phyloP scores from a whole-genome alignment of 2,113 vertebrate genomes.

The Pteruthius melanotis region DNA sequence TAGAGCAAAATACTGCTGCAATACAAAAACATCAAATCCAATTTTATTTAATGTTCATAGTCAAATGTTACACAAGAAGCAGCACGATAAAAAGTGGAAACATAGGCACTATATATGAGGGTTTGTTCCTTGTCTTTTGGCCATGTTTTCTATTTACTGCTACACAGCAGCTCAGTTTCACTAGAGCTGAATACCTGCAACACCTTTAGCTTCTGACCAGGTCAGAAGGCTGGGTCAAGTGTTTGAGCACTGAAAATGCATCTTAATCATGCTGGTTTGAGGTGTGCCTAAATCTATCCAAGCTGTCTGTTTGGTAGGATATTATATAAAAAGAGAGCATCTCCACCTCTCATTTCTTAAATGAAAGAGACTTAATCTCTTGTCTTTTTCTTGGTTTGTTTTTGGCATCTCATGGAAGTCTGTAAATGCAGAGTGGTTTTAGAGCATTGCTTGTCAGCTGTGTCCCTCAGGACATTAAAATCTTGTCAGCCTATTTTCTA shows the following conservation, averaged over 20 bases:
- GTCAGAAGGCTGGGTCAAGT: background rate
- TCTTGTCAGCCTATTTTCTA: background rate
- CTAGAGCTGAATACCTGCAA: background rate
- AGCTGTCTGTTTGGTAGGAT: background rate
- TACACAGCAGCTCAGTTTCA: background rate
- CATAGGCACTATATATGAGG: accelerated
- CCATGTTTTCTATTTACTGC: background rate
- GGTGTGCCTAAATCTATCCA: background rate
- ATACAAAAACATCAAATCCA: background rate
- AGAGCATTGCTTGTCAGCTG: background rate
- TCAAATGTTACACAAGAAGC: background rate
- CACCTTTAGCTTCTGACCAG: background rate
- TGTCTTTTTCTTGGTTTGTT: background rate
- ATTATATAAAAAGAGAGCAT: background rate
- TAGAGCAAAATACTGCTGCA: background rate
- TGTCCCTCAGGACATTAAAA: background rate
- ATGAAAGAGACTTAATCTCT: background rate
- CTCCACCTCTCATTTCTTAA: background rate
- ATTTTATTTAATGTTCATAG: background rate
- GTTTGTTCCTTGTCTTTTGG: background rate
- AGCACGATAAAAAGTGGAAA: background rate
- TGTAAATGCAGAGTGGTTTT: background rate
- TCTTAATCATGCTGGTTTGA: background rate
- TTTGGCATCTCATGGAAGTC: background rate
- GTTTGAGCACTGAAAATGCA: background rate